Percentiles rank a stretch among this genome's conserved stretches.
These are phyloP conservation scores for Labia minor DNA, from an alignment of 2,888 invertebrate species.

Conservation along the genomic window DNA sequence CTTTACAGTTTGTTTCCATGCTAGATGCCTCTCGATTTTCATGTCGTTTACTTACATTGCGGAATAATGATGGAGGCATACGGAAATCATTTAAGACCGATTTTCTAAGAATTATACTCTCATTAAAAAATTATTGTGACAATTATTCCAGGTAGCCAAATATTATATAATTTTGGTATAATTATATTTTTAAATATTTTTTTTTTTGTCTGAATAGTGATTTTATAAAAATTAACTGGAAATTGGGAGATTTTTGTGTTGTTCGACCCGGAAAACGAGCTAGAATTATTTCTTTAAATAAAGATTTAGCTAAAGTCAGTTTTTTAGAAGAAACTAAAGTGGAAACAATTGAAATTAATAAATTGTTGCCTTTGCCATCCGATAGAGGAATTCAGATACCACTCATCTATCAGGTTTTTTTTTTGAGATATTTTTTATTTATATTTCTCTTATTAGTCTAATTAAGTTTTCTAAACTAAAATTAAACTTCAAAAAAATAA, in stretches of 20 bases:
- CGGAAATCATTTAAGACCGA: neutral
- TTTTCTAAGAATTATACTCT: neutral
- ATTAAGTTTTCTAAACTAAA: too few species aligned
- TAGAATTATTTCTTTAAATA: neutral
- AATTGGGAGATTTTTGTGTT: neutral
- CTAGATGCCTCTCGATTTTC: neutral
- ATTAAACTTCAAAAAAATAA: too few species aligned
- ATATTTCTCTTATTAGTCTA: too few species aligned
- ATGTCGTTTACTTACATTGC: neutral
- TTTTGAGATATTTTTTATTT: too few species aligned
- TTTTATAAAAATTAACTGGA: neutral
- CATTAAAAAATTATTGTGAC: neutral
- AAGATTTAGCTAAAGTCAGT: neutral
- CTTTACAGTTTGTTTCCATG: neutral
- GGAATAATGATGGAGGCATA: neutral
- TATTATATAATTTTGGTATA: too few species aligned
- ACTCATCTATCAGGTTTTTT: neutral
- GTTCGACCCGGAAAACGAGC: neutral
- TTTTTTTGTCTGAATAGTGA: too few species aligned
- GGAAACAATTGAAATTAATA: neutral
- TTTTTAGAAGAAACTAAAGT: neutral
- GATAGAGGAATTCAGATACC: neutral
- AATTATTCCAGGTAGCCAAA: neutral
- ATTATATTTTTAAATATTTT: too few species aligned
- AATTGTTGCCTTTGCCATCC: neutral